These are phyloP conservation scores for Spizaetus ornatus DNA, from an alignment of 2,113 vertebrate genomes.

Conservation along the genomic window DNA sequence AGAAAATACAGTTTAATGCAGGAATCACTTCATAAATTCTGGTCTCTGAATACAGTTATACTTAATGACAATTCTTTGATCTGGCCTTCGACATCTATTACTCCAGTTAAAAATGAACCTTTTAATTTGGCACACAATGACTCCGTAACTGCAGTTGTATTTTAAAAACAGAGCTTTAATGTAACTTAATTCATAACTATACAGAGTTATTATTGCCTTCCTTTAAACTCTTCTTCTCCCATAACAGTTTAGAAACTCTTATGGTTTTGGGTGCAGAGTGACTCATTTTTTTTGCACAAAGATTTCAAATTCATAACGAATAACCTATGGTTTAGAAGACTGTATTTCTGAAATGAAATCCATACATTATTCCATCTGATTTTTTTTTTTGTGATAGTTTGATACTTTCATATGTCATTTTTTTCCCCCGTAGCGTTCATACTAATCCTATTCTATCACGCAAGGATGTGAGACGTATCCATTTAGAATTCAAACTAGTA, in stretches of 20 bases:
- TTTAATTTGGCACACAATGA: background rate
- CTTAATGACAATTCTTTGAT: background rate
- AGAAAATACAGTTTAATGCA: background rate
- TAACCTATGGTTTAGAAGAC: background rate
- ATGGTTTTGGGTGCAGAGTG: background rate
- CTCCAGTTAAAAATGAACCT: background rate
- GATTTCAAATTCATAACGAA: background rate
- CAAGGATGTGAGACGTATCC: background rate
- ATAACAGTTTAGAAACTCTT: background rate
- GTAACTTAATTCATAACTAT: background rate
- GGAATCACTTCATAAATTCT: slow-evolving; percentile 9
- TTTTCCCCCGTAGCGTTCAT: background rate
- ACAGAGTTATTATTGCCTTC: background rate
- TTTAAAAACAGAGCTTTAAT: background rate
- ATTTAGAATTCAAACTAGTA: background rate
- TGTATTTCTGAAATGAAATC: slow-evolving; percentile 23
- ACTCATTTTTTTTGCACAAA: background rate
- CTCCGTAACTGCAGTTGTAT: background rate
- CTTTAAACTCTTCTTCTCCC: background rate
- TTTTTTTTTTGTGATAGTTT: background rate
- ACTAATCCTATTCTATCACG: background rate
- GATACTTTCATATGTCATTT: background rate
- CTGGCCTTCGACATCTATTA: background rate
- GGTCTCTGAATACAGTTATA: background rate
- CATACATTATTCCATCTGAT: background rate